These are phyloP conservation scores for Drosophila pruinosa DNA, from an alignment of 1,140 invertebrate genomes.

Conservation along the genomic window DNA sequence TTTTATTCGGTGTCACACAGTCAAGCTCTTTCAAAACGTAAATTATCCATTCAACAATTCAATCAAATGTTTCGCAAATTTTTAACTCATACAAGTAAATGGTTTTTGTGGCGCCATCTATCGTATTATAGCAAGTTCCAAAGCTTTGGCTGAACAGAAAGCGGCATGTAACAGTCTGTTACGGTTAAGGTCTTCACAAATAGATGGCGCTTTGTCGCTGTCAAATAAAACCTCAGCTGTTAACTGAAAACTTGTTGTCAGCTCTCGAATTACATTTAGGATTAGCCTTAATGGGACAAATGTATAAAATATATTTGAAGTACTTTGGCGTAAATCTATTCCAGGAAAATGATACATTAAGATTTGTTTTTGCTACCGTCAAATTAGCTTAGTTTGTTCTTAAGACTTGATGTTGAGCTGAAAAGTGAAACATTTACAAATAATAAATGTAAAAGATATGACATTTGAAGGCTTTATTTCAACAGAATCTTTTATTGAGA, in stretches of 20 bases:
- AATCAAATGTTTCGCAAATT: neutral
- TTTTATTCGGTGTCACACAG: no score
- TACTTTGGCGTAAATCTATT: neutral
- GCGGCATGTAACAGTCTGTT: neutral
- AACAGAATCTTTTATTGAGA: neutral
- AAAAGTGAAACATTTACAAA: no score
- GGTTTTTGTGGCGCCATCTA: slow-evolving; percentile 8
- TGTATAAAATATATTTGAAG: neutral
- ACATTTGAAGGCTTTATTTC: no score
- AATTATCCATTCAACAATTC: no score
- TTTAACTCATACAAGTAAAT: neutral
- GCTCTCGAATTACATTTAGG: neutral
- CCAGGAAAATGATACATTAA: neutral
- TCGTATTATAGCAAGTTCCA: neutral
- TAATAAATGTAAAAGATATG: neutral
- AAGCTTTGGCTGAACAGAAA: neutral
- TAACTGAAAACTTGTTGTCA: neutral
- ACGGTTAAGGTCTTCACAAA: neutral
- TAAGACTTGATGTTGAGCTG: neutral
- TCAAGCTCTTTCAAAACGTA: no score
- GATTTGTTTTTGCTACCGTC: neutral
- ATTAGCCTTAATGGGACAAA: neutral
- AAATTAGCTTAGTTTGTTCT: neutral
- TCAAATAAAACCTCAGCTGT: neutral
- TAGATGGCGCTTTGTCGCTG: slow-evolving; percentile 10